Base-by-base conservation (phyloP, 2,113 vertebrate species). In the Sialia sialis region DNA sequence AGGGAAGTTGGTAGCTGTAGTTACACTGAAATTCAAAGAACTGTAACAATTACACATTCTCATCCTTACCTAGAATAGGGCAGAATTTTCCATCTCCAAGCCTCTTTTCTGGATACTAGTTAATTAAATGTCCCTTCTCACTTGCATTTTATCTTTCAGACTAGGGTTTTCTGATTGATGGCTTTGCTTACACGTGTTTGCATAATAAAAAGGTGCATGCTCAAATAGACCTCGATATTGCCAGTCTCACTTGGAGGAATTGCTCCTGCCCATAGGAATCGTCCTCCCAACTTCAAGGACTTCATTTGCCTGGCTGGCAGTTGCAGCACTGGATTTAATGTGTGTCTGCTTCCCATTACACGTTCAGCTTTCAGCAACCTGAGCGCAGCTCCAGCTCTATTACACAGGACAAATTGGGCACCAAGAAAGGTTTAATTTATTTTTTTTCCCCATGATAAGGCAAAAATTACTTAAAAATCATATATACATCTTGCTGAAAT, bases 41-140 rank as follows among this genome's bases (percentile, higher is more conserved):
- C 44, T 79, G 58, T 79, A 73, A 48, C 41, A 62, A 27, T 79
- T 92, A 76, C 25, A 74, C 20, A 5, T 68, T 78, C 6, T 2
- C 38, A 59, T 13, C 4, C 19, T 68, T 90, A 63, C 66, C 49
- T 81, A 13, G 76, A 60, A 30, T 63, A 49, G 0, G 1, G 15
- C 59, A 83, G 36, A 84, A 62, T 91, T 91, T 95, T 77, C 72
- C 51, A 46, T 76, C 43, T 89, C 32, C 29, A 84, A 15, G 26
- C 41, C 21, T 91, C 55, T 85, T 80, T 91, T 80, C 67, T 86
- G 66, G 46, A 23, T 70, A 26, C 59, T 55, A 55, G 72, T 88
- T 94, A 88, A 94, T 93, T 91, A 90, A 88, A 92, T 92, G 67
- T 83, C 54, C 43, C 32, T 43, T 84, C 89, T 83, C 70, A 18